Conservation (phyloP, 1,140 invertebrate species). For the Paramacrobiotus metropolitanus region DNA sequence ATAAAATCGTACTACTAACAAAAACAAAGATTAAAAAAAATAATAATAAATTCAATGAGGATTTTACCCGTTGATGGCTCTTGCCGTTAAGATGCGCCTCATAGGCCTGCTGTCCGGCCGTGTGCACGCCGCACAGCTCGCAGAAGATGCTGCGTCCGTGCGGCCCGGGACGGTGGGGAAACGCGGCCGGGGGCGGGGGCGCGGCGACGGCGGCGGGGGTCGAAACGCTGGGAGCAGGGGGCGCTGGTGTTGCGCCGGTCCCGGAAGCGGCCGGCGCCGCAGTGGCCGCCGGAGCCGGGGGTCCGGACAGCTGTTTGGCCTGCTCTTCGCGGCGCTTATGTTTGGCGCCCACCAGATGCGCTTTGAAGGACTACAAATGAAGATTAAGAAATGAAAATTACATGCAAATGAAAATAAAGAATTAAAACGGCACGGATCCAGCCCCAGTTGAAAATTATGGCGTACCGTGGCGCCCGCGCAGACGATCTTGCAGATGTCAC, state of each 20-base stretch:
- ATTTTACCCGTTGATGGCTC: conserved; percentile 69
- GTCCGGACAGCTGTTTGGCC: conserved; percentile 34
- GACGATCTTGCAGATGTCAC: conserved; percentile 90
- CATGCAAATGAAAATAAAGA: neutral
- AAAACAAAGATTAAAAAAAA: neutral
- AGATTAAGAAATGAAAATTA: conserved; percentile 8
- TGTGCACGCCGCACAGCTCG: conserved; percentile 80
- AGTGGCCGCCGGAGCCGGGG: conserved; percentile 1
- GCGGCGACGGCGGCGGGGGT: no score
- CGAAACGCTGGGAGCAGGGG: conserved; percentile 40
- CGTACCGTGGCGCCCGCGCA: conserved; percentile 67
- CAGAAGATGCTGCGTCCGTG: conserved; percentile 19
- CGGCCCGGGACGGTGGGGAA: no score
- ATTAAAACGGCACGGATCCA: neutral
- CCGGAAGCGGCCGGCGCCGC: neutral
- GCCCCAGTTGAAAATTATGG: neutral
- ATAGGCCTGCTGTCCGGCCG: conserved; percentile 89
- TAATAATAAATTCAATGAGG: no score
- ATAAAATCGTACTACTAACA: neutral
- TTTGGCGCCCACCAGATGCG: conserved; percentile 89
- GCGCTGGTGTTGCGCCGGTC: conserved; percentile 20
- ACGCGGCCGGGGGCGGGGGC: no score
- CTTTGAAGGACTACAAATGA: conserved; percentile 54
- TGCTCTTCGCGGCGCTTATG: conserved; percentile 94
- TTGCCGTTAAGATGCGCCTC: conserved; percentile 87